Percentiles rank a stretch among this genome's conserved stretches.
Evolutionary conservation across 2,113 vertebrate genomes (phyloP).

Genomic region (Macquaria australasica): DNA sequence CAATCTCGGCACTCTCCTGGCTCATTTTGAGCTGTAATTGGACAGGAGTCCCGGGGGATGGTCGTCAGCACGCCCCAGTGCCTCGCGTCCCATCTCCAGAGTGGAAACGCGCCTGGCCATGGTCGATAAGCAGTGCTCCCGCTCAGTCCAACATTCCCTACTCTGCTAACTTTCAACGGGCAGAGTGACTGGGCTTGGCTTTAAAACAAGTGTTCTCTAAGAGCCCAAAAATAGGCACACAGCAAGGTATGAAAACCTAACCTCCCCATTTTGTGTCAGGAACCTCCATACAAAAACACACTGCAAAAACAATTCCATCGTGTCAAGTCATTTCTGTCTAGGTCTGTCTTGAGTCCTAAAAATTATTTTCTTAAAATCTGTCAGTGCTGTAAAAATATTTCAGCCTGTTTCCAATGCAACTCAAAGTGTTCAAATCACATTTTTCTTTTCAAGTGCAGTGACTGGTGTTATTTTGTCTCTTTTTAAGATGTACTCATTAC

Average conservation of each 20-base stretch:
- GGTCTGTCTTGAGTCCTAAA: not conserved
- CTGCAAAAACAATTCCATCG: not conserved
- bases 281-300: not conserved
- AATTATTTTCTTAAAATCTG: not conserved
- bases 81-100: constrained; percentile 62
- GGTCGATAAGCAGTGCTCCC: constrained; percentile 72
- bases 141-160: constrained; percentile 47
- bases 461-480: not conserved
- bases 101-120: constrained; percentile 55
- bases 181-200: constrained; percentile 32
- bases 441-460: not conserved
- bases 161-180: constrained; percentile 52
- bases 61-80: constrained; percentile 74
- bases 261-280: not conserved
- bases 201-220: constrained; percentile 26
- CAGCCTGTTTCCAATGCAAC: not conserved
- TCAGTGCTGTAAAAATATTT: not conserved
- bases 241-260: not conserved
- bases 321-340: not conserved
- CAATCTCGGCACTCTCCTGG: constrained; percentile 71
- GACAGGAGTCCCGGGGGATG: constrained; percentile 73
- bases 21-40: constrained; percentile 85
- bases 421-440: no score
- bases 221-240: not conserved
- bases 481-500: no score